A percentile compares a stretch with the other conserved stretches of the same genome.
phyloP scores from a whole-genome alignment of 2,888 invertebrate genomes.

The Chrysolina americana region DNA sequence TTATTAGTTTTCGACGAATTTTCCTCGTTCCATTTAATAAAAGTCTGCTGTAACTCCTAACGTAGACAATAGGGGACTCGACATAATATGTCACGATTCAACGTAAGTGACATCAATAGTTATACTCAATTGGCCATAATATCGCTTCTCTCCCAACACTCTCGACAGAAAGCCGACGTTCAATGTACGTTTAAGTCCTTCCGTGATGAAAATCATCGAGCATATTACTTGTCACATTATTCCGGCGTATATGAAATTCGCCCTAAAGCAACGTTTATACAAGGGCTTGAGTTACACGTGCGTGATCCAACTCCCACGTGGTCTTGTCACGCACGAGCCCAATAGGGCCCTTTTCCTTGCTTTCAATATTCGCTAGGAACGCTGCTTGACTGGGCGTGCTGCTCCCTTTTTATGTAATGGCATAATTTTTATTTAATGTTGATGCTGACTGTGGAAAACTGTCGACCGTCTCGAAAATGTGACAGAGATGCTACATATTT shows the following conservation, averaged over 20 bases:
- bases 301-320: constrained; percentile 52
- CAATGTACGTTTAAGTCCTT: background rate
- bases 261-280: constrained; percentile 1
- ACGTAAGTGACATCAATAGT: constrained; percentile 7
- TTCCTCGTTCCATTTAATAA: no score
- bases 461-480: no score
- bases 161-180: constrained; percentile 16
- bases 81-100: constrained; percentile 1
- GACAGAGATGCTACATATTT: no score
- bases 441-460: background rate
- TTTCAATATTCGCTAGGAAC: background rate
- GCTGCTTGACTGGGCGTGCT: constrained; percentile 26
- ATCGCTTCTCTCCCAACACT: constrained; percentile 16
- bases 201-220: constrained; percentile 30
- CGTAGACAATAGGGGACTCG: background rate
- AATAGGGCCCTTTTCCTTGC: constrained; percentile 17
- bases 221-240: constrained; percentile 34
- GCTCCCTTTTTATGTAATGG: constrained; percentile 36
- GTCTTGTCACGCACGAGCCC: constrained; percentile 50
- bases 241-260: constrained; percentile 11
- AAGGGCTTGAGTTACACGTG: constrained; percentile 48
- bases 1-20: no score
- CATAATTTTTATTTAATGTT: constrained; percentile 43
- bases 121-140: constrained; percentile 12
- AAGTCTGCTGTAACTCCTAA: no score